A percentile compares a stretch with the other conserved stretches of the same genome.
phyloP scores from a whole-genome alignment of 2,888 invertebrate species.

The Mythimna loreyi region DNA sequence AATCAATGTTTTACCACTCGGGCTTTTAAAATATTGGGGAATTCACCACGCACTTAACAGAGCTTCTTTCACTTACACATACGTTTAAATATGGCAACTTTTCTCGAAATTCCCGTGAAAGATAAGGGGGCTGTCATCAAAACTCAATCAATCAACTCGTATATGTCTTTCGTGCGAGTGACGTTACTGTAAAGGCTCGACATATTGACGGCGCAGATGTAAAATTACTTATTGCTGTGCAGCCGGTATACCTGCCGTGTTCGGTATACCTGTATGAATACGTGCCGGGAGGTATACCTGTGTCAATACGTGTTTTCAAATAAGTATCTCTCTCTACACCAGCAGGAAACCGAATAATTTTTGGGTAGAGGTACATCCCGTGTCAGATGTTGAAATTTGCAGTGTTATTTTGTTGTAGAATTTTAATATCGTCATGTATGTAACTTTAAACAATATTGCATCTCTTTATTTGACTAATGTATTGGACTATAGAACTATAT shows the following conservation, averaged over 20 bases:
- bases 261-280: constrained; percentile 1
- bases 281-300: not conserved
- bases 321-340: not conserved
- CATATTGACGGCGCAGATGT: constrained; percentile 47
- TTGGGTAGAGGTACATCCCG: not conserved
- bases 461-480: not conserved
- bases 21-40: not conserved
- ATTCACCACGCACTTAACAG: not conserved
- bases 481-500: no score
- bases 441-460: not conserved
- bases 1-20: not conserved
- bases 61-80: not conserved
- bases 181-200: constrained; percentile 23
- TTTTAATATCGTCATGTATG: not conserved
- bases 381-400: not conserved
- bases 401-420: not conserved
- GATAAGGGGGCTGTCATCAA: constrained; percentile 49
- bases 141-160: constrained; percentile 59
- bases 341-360: not conserved
- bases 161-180: constrained; percentile 45
- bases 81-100: constrained; percentile 22
- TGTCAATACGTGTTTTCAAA: constrained; percentile 4
- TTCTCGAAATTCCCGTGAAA: constrained; percentile 30
- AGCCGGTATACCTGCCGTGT: constrained; percentile 3
- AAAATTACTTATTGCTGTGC: constrained; percentile 46